phyloP scores from a whole-genome alignment of 2,113 vertebrate genomes.

The Rhombomys opimus region DNA sequence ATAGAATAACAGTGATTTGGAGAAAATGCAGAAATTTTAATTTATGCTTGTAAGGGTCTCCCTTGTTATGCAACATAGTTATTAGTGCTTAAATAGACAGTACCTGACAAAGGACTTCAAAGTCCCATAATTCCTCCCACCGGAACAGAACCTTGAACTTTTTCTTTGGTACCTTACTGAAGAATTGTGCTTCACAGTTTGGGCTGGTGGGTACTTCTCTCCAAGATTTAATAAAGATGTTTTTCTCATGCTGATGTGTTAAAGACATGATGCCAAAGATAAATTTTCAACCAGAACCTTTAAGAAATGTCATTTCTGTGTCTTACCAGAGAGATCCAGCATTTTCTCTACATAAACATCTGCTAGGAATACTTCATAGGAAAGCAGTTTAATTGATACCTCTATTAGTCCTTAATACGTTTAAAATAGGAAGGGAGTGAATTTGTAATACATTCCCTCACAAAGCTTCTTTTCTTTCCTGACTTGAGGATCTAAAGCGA shows the following conservation, averaged over 20 bases:
- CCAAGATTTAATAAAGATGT: conserved; percentile 86
- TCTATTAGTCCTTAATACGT: conserved; percentile 72
- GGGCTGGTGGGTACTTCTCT: conserved; percentile 72
- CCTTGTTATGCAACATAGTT: neutral
- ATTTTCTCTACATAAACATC: conserved; percentile 85
- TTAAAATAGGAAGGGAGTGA: conserved; percentile 78
- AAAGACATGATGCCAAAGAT: conserved; percentile 87
- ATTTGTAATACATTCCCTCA: conserved; percentile 78
- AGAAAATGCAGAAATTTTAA: conserved; percentile 65
- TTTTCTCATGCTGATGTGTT: conserved; percentile 87
- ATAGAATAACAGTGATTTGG: conserved; percentile 23
- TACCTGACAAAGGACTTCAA: conserved; percentile 72
- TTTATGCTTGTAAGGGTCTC: neutral
- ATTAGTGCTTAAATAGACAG: conserved; percentile 54
- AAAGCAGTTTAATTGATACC: conserved; percentile 84
- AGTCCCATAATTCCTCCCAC: conserved; percentile 83
- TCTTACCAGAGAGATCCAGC: conserved; percentile 85
- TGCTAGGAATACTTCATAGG: conserved; percentile 83
- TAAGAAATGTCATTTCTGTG: conserved; percentile 88
- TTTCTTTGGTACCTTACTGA: conserved; percentile 83
- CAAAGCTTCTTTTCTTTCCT: conserved; percentile 73
- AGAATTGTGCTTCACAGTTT: conserved; percentile 81
- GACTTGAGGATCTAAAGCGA: conserved; percentile 60
- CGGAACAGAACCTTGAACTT: conserved; percentile 79
- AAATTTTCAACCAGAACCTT: conserved; percentile 86